phyloP scores from a whole-genome alignment of 2,797 vertebrate species.

The Cyclopterus lumpus region DNA sequence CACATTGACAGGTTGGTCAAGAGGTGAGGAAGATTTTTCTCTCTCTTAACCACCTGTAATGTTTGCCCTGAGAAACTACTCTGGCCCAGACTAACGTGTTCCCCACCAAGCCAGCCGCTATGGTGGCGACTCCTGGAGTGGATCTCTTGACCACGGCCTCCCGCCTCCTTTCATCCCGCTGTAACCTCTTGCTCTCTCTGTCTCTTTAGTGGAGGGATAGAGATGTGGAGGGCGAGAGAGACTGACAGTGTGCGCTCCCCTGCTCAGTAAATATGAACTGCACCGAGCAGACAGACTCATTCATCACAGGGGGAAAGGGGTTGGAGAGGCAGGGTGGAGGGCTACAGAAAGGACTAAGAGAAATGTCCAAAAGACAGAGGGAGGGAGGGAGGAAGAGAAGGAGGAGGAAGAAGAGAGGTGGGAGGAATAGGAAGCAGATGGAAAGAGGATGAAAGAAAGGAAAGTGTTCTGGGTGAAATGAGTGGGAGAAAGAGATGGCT shows the following conservation, averaged over 20 bases:
- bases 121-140: slow-evolving; percentile 54
- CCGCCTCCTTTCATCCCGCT: slow-evolving; percentile 71
- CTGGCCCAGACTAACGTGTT: slow-evolving; percentile 44
- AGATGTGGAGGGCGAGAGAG: slow-evolving; percentile 86
- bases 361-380: slow-evolving; percentile 75
- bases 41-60: slow-evolving; percentile 56
- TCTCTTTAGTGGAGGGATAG: slow-evolving; percentile 85
- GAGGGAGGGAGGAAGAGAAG: slow-evolving; percentile 51
- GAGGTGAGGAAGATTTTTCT: slow-evolving; percentile 70
- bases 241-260: slow-evolving; percentile 86
- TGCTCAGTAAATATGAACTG: slow-evolving; percentile 90
- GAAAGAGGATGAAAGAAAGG: slow-evolving; percentile 78
- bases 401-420: slow-evolving; percentile 67
- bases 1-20: slow-evolving; percentile 70
- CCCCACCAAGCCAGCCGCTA: slow-evolving; percentile 49
- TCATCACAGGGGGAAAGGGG: slow-evolving; percentile 81
- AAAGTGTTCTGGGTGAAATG: slow-evolving; percentile 75
- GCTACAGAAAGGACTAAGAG: slow-evolving; percentile 71
- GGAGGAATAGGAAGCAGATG: slow-evolving; percentile 79
- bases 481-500: slow-evolving; percentile 76
- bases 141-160: slow-evolving; percentile 69
- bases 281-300: slow-evolving; percentile 87
- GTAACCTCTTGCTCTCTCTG: slow-evolving; percentile 85
- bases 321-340: slow-evolving; percentile 48
- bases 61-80: slow-evolving; percentile 45